Evolutionary conservation across 2,113 vertebrate genomes (phyloP).

Genomic region (Cepphus grylle): DNA sequence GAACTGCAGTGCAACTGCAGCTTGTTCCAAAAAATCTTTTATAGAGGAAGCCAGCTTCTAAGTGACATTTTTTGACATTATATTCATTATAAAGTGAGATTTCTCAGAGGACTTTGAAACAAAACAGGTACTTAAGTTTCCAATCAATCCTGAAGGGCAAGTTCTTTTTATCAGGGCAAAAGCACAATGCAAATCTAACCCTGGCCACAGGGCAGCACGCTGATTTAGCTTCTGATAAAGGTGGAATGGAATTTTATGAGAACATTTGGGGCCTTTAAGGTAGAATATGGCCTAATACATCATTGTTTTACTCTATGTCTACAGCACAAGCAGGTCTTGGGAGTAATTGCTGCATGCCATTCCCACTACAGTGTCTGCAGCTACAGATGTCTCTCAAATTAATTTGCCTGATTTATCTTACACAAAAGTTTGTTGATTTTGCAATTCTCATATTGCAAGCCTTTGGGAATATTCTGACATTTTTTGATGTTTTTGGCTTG

Average conservation of each 20-base stretch:
- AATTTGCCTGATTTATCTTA: not conserved
- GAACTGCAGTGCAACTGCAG: not conserved
- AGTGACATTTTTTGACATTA: constrained; percentile 17
- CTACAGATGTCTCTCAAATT: not conserved
- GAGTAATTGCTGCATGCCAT: not conserved
- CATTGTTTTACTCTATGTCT: not conserved
- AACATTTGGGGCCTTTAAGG: not conserved
- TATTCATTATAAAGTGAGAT: not conserved
- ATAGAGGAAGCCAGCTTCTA: not conserved
- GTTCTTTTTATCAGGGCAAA: not conserved
- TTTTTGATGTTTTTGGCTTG: not conserved
- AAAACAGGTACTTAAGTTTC: not conserved
- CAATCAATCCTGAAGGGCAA: not conserved
- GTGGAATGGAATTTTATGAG: not conserved
- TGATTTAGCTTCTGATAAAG: not conserved
- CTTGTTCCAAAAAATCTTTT: not conserved
- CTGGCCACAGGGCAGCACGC: not conserved
- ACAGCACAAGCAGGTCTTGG: not conserved
- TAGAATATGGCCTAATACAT: not conserved
- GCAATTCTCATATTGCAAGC: not conserved
- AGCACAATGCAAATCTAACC: not conserved
- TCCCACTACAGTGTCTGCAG: not conserved
- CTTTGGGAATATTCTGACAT: not conserved
- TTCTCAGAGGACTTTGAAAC: not conserved
- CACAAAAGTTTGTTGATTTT: not conserved